Evolutionary conservation across 1,140 invertebrate genomes (phyloP).

Genomic region (Phymastichus coffea): DNA sequence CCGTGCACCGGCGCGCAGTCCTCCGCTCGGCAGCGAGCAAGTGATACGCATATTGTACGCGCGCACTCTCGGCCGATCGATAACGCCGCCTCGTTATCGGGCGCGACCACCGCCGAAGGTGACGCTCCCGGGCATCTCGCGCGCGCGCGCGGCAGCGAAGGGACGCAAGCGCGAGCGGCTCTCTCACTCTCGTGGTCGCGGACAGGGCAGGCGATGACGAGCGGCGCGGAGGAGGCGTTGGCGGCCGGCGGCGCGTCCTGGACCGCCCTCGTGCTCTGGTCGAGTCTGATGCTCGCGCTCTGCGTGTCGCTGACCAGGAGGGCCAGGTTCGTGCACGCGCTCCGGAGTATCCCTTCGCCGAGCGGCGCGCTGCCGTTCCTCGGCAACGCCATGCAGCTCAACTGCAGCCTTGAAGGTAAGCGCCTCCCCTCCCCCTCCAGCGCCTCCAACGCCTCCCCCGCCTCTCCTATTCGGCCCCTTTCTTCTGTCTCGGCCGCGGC

Average conservation of each 20-base stretch:
- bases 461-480: not conserved
- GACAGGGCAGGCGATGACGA: no score
- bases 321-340: slow-evolving; percentile 36
- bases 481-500: not conserved
- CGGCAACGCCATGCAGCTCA: slow-evolving; percentile 45
- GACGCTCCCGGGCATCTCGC: not conserved
- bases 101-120: not conserved
- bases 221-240: not conserved
- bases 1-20: slow-evolving; percentile 9
- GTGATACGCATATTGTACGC: no score
- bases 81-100: not conserved
- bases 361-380: slow-evolving; percentile 42
- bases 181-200: no score
- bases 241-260: slow-evolving; percentile 23
- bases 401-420: slow-evolving; percentile 45
- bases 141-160: no score
- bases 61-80: not conserved
- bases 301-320: slow-evolving; percentile 30
- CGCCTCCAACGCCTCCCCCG: not conserved
- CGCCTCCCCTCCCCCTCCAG: not conserved
- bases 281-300: slow-evolving; percentile 29
- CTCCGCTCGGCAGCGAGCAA: no score
- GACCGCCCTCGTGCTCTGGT: slow-evolving; percentile 30
- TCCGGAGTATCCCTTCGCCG: slow-evolving; percentile 44
- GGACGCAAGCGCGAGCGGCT: no score